Conservation (phyloP, 2,888 invertebrate genomes). For the Maniola hyperantus region DNA sequence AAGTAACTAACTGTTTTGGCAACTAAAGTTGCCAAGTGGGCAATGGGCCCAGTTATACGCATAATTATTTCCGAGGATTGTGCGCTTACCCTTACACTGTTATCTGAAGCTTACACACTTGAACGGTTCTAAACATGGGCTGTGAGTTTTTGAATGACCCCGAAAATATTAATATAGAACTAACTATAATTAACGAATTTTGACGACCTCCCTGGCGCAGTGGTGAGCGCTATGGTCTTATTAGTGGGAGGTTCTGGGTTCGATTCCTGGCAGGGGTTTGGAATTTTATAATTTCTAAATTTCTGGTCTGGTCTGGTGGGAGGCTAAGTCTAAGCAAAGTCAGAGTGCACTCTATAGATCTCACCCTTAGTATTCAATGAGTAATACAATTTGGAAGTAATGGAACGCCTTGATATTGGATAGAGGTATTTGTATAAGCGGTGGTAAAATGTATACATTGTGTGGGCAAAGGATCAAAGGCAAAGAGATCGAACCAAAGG, state of each 20-base stretch:
- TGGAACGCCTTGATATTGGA: background rate
- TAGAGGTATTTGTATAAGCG: background rate
- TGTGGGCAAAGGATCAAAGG: conserved; percentile 8
- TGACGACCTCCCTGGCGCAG: too few relatives aligned
- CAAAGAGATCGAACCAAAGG: background rate
- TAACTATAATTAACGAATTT: too few relatives aligned
- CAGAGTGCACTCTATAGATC: too few relatives aligned
- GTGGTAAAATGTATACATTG: background rate
- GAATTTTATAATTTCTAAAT: too few relatives aligned
- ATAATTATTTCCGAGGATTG: conserved; percentile 17
- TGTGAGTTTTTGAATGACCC: background rate
- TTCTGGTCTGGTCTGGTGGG: too few relatives aligned
- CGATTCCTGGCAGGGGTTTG: too few relatives aligned
- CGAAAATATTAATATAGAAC: too few relatives aligned
- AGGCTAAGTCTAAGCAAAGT: too few relatives aligned
- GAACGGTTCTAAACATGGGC: conserved; percentile 4
- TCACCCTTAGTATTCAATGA: too few relatives aligned
- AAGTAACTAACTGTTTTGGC: conserved; percentile 25
- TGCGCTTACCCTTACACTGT: background rate
- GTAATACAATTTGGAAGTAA: background rate
- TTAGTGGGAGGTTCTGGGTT: too few relatives aligned
- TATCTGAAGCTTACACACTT: conserved; percentile 22
- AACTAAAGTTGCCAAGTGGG: conserved; percentile 27
- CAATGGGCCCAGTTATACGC: conserved; percentile 21
- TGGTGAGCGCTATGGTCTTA: too few relatives aligned